Evolutionary conservation across 2,888 invertebrate species (phyloP), one percentile per base, ranked within the genome.

Genomic region (Anagyrus pseudococci): DNA sequence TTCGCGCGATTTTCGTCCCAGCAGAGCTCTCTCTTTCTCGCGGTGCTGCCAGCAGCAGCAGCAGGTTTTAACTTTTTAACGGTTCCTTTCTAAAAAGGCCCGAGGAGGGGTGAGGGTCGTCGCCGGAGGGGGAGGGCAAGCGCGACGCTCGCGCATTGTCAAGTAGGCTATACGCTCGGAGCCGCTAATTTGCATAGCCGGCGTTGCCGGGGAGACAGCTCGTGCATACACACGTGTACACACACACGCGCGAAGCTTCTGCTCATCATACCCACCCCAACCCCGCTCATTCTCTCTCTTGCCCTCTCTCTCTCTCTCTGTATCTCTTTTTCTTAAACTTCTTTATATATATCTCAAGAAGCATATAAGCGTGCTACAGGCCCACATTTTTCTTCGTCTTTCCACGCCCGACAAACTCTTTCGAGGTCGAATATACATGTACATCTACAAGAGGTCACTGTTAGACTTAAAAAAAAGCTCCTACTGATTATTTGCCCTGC

Each of bases 31-130:
- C n/a, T n/a, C n/a, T n/a, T n/a, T n/a, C n/a, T 17, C 2, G 10
- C 13, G 19, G 55, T n/a, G 52, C 25, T 10, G 15, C 26, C 8
- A 33, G 7, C 17, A 49, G 46, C 47, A 62, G 70, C 73, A 77
- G 75, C 77, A 77, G 77, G 79, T 78, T 78, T 78, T 72, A 73
- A 74, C 76, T 78, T 78, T n/a, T 77, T 76, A 79, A 80, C 79
- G 79, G 80, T 79, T 75, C 75, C 71, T 70, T 71, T 68, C 62
- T 59, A 7, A n/a, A n/a, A n/a, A n/a, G n/a, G n/a, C 29, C 29
- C 29, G 29, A 10, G 68, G 70, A 71, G 74, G 73, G 71, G 67
- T 56, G 57, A 48, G 60, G 23, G 60, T 57, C 62, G 53, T n/a
- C 19, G 20, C n/a, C 20, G 29, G 22, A 13, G 17, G 41, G n/a